A percentile compares a stretch with the other conserved stretches of the same genome.
These are phyloP conservation scores for Sminthopsis crassicaudata DNA, from an alignment of 2,113 vertebrate genomes.

Conservation along the genomic window DNA sequence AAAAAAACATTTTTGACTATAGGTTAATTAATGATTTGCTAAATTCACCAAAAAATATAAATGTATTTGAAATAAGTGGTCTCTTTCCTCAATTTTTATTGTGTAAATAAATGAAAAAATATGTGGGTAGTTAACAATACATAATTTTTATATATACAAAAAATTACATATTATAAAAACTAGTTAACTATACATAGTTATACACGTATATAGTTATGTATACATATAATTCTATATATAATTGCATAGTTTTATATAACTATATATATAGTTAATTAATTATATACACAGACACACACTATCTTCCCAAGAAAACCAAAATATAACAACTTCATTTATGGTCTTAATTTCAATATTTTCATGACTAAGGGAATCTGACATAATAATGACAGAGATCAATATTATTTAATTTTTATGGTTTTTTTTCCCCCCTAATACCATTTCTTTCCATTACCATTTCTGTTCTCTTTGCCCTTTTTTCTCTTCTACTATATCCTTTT, in stretches of 20 bases:
- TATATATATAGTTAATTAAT: background rate
- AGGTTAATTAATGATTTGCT: background rate
- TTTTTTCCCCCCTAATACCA: background rate
- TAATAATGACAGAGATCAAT: background rate
- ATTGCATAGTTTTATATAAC: background rate
- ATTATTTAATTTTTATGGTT: background rate
- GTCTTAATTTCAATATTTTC: background rate
- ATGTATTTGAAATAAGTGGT: background rate
- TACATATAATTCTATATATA: background rate
- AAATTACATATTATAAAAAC: too few species aligned
- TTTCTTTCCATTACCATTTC: background rate
- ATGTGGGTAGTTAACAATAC: background rate
- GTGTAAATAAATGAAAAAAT: background rate
- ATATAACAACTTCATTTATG: background rate
- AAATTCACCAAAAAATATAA: background rate
- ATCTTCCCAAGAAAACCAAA: background rate
- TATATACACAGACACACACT: background rate
- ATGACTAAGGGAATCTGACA: background rate
- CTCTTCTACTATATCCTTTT: too few species aligned
- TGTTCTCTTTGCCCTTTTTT: background rate
- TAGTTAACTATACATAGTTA: too few species aligned
- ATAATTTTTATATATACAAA: too few species aligned
- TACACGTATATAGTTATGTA: too few species aligned
- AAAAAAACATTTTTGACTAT: background rate
- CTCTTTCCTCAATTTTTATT: background rate